Base-by-base conservation (phyloP, 2,888 invertebrate species). In the Lasius fuliginosus region DNA sequence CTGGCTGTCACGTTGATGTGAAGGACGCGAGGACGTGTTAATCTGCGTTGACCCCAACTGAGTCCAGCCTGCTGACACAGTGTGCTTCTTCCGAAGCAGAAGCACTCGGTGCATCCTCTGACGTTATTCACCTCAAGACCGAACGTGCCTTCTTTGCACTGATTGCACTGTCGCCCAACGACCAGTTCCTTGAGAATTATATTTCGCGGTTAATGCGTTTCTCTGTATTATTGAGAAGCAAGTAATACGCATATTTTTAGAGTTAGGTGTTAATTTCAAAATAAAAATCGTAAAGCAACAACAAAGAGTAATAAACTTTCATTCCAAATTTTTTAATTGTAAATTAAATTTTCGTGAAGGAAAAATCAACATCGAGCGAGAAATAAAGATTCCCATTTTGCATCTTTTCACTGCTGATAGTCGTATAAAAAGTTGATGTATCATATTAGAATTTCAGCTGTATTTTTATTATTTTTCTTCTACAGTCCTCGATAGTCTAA, bases 61-160 rank as follows among this genome's bases (percentile, higher is more conserved):
- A 98, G 97, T 40, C 96, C 96, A 0, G 98, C 98, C 94, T 98
- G 98, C 53, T 96, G 95, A 94, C 99, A 99, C 77, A 96, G 96
- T 4, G 97, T 96, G 71, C 98, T 97, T 92, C 98, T 96, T 0
- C 98, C 98, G 95, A 99, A 99, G 95, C 99, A 99, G 96, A 99
- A 99, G 95, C 99, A 99, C 84, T 97, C 97, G 0, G 98, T 98
- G 95, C 99, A 99, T 9, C 99, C 99, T 77, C 96, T 96, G 0
- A 97, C 97, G 95, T 98, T 98, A 65, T 97, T 96, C 0, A 95
- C 95, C 0, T 98, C 96, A 36, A 99, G 95, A 0, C 99, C 98
- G 95, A 99, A 99, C 0, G 98, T 98, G 30, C 98, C 98, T 60
- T 97, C 96, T 89, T 97, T 96, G 95, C 99, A 99, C 23, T 96